Base-by-base conservation (phyloP, 2,888 invertebrate species). In the Prenolepis imparis region DNA sequence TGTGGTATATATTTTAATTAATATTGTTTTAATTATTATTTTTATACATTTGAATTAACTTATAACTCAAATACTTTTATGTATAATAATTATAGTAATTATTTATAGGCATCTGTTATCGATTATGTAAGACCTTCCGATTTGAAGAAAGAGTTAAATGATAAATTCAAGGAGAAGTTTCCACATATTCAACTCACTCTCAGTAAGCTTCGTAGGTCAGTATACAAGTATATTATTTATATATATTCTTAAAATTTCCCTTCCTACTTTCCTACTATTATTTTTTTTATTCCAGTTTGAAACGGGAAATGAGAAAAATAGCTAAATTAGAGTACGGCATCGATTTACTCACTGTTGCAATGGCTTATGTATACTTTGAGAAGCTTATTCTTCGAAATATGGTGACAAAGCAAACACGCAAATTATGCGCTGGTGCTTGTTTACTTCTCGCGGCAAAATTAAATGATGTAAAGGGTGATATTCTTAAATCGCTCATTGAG, bases 341-440 rank as follows among this genome's bases (percentile, higher is more conserved):
- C 83, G 99, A 99, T 95, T 95, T 99, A 84, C 95, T 99, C 85
- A 98, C 98, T 0, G 98, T 99, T 24, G 99, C 99, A 24, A 98
- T 99, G 94, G 98, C 99, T 0, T 99, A 98, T 94, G 99, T 99
- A n/a, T 99, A 98, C 95, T 99, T 99, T 95, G 99, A 99, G 95
- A 99, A 99, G 94, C 95, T 99, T 78, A 98, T 99, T 90, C 96
- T 99, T 73, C 97, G 98, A 89, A 97, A 98, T 93, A 95, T 99
- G 84, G 98, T 99, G 73, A 99, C 98, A 93, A 99, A 99, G 95
- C 97, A 97, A 93, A 99, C 99, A 94, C 96, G 99, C 66, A 99
- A 99, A 95, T 95, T 99, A 83, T 99, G 99, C 94, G 99, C 99
- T 21, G 99, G 98, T 59, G 98, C 99, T 18, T 98, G 99, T 94